phyloP scores from a whole-genome alignment of 2,888 invertebrate genomes.

The Lepidonotus clava region DNA sequence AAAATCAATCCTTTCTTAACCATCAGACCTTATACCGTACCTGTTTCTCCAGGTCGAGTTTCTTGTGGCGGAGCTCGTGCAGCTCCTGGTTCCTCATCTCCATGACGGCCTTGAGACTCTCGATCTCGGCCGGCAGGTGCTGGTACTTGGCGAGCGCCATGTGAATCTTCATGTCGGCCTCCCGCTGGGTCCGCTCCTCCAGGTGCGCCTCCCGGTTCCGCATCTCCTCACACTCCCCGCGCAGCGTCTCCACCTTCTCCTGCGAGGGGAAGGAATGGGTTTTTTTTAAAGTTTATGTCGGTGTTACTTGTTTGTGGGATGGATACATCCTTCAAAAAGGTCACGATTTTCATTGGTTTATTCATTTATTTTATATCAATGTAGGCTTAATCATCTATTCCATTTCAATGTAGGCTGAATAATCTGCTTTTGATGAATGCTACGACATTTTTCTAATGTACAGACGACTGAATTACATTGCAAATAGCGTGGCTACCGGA shows the following conservation, averaged over 20 bases:
- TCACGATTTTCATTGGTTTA: too few relatives aligned
- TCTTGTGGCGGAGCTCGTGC: slow-evolving; percentile 85
- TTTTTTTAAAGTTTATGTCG: not conserved
- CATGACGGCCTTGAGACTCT: slow-evolving; percentile 92
- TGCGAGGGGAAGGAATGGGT: slow-evolving; percentile 57
- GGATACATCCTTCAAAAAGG: too few relatives aligned
- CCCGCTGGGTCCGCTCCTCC: slow-evolving; percentile 79
- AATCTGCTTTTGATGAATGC: too few relatives aligned
- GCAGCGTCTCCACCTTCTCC: slow-evolving; percentile 78
- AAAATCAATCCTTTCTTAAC: too few relatives aligned
- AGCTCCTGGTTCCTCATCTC: slow-evolving; percentile 94
- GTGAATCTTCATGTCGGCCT: slow-evolving; percentile 80
- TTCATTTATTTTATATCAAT: too few relatives aligned
- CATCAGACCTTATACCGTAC: too few relatives aligned
- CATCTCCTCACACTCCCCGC: slow-evolving; percentile 78
- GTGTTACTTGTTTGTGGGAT: too few relatives aligned
- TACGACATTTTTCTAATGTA: too few relatives aligned
- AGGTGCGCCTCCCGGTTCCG: slow-evolving; percentile 76
- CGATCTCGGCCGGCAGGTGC: slow-evolving; percentile 86
- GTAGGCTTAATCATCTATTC: too few relatives aligned
- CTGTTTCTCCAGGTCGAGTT: slow-evolving; percentile 85
- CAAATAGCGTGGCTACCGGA: too few relatives aligned
- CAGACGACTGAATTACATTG: too few relatives aligned
- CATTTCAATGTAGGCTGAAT: too few relatives aligned
- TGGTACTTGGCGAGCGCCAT: slow-evolving; percentile 75